Conservation (phyloP, 2,888 invertebrate species). For the Julus scandinavius region DNA sequence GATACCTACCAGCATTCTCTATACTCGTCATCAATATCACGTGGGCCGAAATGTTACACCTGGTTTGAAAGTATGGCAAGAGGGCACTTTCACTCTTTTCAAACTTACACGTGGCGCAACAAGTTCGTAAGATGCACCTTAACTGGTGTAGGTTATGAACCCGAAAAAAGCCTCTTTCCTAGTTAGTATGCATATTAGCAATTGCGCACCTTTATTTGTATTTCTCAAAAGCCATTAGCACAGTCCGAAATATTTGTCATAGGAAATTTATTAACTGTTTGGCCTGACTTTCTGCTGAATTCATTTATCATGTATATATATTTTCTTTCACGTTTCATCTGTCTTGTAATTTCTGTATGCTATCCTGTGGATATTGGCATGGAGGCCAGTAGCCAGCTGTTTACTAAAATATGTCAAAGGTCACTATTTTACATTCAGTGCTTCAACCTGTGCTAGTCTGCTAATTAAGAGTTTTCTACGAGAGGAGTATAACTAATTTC, state of each 20-base stretch:
- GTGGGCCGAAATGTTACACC: constrained; percentile 36
- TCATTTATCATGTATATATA: neutral
- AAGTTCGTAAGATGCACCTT: neutral
- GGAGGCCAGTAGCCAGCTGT: neutral
- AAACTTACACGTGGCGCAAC: neutral
- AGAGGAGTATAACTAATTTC: neutral
- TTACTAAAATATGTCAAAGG: constrained; percentile 13
- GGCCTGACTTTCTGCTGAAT: neutral
- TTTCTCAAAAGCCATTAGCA: neutral
- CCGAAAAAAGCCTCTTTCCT: neutral
- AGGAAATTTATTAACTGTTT: neutral
- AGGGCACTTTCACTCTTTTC: constrained; percentile 37
- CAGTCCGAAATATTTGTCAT: neutral
- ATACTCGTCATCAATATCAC: neutral
- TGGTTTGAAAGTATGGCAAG: constrained; percentile 27
- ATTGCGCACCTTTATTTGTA: neutral
- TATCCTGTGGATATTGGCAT: neutral
- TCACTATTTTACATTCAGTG: neutral
- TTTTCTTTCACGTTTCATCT: neutral
- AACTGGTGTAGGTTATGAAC: neutral
- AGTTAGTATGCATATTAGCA: neutral
- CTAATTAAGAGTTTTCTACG: neutral
- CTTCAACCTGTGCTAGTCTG: neutral
- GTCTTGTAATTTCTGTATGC: neutral
- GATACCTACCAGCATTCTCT: neutral